These are phyloP conservation scores for Todiramphus saurophagus DNA, from an alignment of 2,113 vertebrate species.

Conservation along the genomic window DNA sequence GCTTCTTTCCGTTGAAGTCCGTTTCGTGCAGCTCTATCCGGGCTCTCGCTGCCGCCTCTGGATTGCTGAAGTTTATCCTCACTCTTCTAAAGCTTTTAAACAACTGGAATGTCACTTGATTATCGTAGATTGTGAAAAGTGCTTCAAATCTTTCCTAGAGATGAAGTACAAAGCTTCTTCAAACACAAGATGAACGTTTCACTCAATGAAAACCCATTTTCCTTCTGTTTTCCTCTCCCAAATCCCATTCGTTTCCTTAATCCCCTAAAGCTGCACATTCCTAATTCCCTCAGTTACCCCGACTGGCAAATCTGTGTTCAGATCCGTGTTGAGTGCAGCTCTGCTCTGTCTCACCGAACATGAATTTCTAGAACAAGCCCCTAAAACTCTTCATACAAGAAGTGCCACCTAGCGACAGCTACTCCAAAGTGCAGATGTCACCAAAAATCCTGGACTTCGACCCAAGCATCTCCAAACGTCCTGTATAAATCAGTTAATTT, in stretches of 20 bases:
- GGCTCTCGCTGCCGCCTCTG: conserved; percentile 91
- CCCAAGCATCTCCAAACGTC: neutral
- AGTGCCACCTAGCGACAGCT: conserved; percentile 36
- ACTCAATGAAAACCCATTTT: neutral
- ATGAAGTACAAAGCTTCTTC: neutral
- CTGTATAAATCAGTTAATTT: neutral
- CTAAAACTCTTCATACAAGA: fast-evolving
- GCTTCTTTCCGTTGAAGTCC: conserved; percentile 88
- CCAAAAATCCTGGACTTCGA: fast-evolving
- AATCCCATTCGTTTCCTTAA: neutral
- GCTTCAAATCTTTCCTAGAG: conserved; percentile 91
- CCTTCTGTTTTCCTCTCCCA: neutral
- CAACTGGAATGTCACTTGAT: conserved; percentile 90
- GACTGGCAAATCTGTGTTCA: neutral
- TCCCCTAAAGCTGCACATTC: neutral
- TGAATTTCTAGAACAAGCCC: neutral
- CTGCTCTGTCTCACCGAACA: neutral
- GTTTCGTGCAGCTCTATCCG: conserved; percentile 94
- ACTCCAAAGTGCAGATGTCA: neutral
- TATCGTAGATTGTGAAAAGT: conserved; percentile 89
- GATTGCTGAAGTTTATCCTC: conserved; percentile 93
- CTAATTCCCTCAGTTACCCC: neutral
- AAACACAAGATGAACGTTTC: neutral
- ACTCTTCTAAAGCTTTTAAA: conserved; percentile 97
- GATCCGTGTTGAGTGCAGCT: neutral